Conservation (phyloP, 2,113 vertebrate genomes). For the Dinomys branickii region DNA sequence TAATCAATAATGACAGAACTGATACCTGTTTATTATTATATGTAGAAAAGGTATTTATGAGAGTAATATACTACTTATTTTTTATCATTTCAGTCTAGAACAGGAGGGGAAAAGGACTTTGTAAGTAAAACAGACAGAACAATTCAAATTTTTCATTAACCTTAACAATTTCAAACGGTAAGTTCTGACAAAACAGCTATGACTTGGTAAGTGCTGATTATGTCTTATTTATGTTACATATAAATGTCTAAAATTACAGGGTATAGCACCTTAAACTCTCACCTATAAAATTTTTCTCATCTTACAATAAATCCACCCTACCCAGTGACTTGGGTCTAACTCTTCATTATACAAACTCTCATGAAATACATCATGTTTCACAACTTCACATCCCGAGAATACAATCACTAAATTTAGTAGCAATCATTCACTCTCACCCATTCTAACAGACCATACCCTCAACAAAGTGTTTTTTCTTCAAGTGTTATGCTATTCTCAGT, state of each 20-base stretch:
- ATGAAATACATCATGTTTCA: neutral
- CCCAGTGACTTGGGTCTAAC: neutral
- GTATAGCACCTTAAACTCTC: neutral
- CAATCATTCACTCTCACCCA: neutral
- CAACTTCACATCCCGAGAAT: neutral
- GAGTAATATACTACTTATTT: neutral
- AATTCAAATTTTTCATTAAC: constrained; percentile 7
- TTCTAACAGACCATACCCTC: neutral
- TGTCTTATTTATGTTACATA: no score
- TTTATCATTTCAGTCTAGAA: constrained; percentile 22
- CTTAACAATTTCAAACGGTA: neutral
- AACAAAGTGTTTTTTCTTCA: no score
- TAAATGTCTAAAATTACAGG: neutral
- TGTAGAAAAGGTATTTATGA: neutral
- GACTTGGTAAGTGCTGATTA: neutral
- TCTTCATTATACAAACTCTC: neutral
- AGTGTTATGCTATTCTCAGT: neutral
- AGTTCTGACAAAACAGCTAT: neutral
- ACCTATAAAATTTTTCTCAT: constrained; percentile 1
- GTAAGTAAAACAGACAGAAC: neutral
- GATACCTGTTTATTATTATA: neutral
- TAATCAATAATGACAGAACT: constrained; percentile 1
- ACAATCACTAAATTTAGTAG: neutral
- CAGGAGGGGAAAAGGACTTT: neutral
- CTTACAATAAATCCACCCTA: neutral